A percentile compares a stretch with the other conserved stretches of the same genome.
These are phyloP conservation scores for Limulus polyphemus DNA, from an alignment of 2,888 invertebrate species.

Conservation along the genomic window DNA sequence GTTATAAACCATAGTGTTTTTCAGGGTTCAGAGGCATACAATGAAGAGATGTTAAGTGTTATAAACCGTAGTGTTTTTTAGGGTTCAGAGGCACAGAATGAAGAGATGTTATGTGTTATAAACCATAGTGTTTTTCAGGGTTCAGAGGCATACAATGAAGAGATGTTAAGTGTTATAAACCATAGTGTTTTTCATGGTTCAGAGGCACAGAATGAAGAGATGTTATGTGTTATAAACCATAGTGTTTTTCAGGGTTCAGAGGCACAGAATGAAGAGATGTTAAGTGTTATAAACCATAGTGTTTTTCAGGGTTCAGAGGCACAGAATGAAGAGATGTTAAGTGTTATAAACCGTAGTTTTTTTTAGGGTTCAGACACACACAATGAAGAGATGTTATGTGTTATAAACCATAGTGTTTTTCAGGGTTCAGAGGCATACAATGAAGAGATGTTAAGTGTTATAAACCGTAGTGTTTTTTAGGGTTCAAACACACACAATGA, in stretches of 20 bases:
- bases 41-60: constrained; percentile 63
- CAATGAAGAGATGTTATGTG: constrained; percentile 66
- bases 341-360: constrained; percentile 74
- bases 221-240: constrained; percentile 73
- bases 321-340: constrained; percentile 62
- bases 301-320: constrained; percentile 64
- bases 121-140: too few species aligned
- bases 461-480: too few species aligned
- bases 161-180: constrained; percentile 67
- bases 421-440: constrained; percentile 65
- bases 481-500: constrained; percentile 71
- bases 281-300: constrained; percentile 75
- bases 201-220: constrained; percentile 66
- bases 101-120: constrained; percentile 63
- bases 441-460: constrained; percentile 62
- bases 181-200: too few species aligned
- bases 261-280: constrained; percentile 62
- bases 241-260: constrained; percentile 61
- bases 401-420: too few species aligned
- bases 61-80: too few species aligned
- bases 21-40: constrained; percentile 61
- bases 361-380: constrained; percentile 59
- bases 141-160: constrained; percentile 66
- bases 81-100: constrained; percentile 68
- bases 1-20: too few species aligned